Evolutionary conservation across 2,113 vertebrate species (phyloP).

Genomic region (Erpornis zantholeuca): DNA sequence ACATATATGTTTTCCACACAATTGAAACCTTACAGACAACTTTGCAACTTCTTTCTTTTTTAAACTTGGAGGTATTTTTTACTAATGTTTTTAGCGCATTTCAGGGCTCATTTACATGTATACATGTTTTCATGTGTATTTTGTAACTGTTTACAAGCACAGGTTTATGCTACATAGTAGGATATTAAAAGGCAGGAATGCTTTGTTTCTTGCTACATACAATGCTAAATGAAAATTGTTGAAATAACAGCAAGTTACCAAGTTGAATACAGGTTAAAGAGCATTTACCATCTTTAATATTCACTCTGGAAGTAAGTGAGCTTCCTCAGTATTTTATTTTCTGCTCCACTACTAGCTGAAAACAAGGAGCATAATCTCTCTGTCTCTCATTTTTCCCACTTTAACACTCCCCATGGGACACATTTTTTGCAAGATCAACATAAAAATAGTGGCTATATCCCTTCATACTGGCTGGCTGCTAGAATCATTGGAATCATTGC

Average conservation of each 20-base stretch:
- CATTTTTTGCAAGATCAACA: background rate
- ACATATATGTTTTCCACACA: background rate
- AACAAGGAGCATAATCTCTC: background rate
- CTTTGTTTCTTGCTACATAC: background rate
- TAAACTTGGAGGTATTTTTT: background rate
- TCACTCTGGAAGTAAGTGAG: background rate
- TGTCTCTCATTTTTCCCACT: background rate
- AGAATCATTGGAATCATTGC: background rate
- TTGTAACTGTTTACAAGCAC: background rate
- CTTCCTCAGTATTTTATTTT: background rate
- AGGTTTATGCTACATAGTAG: background rate
- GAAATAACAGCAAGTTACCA: background rate
- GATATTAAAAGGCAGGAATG: background rate
- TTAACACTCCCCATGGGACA: fast-evolving
- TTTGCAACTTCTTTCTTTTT: background rate
- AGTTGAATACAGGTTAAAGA: background rate
- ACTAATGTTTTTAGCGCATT: background rate
- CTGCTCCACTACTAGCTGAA: background rate
- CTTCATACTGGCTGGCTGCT: background rate
- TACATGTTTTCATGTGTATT: background rate
- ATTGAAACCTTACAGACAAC: background rate
- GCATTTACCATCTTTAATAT: background rate
- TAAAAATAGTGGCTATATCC: background rate
- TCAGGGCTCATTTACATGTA: background rate
- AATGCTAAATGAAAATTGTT: background rate